Percentiles rank a stretch among this genome's conserved stretches.
phyloP scores from a whole-genome alignment of 2,113 vertebrate genomes.

The Dipodomys spectabilis region DNA sequence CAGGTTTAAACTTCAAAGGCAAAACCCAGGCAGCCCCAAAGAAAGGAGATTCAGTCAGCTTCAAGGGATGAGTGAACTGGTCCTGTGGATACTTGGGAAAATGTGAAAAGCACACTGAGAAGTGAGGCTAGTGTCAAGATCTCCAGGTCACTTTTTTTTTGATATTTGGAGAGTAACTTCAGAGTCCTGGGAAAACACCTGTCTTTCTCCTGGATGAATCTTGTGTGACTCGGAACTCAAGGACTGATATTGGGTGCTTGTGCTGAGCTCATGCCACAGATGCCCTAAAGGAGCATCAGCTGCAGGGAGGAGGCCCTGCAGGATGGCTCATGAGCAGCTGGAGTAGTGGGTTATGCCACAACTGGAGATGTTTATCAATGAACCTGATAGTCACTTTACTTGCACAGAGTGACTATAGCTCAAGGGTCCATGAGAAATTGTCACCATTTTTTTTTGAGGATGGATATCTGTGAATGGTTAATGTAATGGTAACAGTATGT shows the following conservation, averaged over 20 bases:
- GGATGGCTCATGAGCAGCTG: neutral
- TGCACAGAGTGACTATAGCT: neutral
- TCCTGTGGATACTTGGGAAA: constrained; percentile 48
- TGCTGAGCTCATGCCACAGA: neutral
- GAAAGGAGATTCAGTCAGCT: constrained; percentile 63
- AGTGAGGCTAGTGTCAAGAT: constrained; percentile 3
- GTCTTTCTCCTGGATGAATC: neutral
- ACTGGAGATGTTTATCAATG: neutral
- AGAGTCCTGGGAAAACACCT: neutral
- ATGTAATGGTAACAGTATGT: neutral
- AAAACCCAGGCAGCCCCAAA: constrained; percentile 59
- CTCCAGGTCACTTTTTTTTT: constrained; percentile 25
- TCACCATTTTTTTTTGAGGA: neutral
- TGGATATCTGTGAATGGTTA: neutral
- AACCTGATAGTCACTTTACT: neutral
- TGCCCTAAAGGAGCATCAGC: neutral
- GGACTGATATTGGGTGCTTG: neutral
- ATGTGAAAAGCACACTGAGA: constrained; percentile 33
- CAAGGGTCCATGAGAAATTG: neutral
- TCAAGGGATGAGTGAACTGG: neutral
- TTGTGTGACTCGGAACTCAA: neutral
- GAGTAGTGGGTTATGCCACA: neutral
- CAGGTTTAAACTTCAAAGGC: constrained; percentile 73
- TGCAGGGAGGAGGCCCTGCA: neutral
- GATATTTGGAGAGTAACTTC: neutral